A percentile compares a stretch with the other conserved stretches of the same genome.
These are phyloP conservation scores for Neosilurus hyrtlii DNA, from an alignment of 2,797 vertebrate genomes.

Conservation along the genomic window DNA sequence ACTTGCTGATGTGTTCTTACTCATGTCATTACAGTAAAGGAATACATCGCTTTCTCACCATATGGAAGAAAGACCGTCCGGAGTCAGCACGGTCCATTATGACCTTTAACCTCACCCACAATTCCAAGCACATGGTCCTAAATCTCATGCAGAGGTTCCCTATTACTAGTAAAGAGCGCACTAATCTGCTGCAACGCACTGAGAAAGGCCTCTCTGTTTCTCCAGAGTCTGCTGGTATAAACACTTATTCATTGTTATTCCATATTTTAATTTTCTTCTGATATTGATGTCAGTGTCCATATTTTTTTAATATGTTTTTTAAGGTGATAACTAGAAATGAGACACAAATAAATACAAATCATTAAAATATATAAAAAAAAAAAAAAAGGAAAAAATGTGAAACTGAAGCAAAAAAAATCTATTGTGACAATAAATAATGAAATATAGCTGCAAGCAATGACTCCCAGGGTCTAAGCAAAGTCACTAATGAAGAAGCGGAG, in stretches of 20 bases:
- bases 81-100: conserved; percentile 72
- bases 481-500: too few species aligned
- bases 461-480: too few species aligned
- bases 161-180: conserved; percentile 81
- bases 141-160: conserved; percentile 84
- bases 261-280: neutral
- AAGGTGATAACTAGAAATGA: neutral
- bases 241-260: conserved; percentile 36
- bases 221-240: conserved; percentile 75
- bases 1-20: neutral
- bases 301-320: neutral
- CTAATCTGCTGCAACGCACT: conserved; percentile 77
- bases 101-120: conserved; percentile 77
- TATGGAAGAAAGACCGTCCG: conserved; percentile 83
- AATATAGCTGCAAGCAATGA: too few species aligned
- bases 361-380: neutral
- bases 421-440: too few species aligned
- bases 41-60: conserved; percentile 78
- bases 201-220: conserved; percentile 67
- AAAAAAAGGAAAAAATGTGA: too few species aligned
- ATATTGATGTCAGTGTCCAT: neutral
- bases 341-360: neutral
- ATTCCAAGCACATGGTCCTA: conserved; percentile 69
- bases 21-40: conserved; percentile 77
- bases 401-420: too few species aligned